These are phyloP conservation scores for Deilephila porcellus DNA, from an alignment of 2,888 invertebrate genomes.

Conservation along the genomic window DNA sequence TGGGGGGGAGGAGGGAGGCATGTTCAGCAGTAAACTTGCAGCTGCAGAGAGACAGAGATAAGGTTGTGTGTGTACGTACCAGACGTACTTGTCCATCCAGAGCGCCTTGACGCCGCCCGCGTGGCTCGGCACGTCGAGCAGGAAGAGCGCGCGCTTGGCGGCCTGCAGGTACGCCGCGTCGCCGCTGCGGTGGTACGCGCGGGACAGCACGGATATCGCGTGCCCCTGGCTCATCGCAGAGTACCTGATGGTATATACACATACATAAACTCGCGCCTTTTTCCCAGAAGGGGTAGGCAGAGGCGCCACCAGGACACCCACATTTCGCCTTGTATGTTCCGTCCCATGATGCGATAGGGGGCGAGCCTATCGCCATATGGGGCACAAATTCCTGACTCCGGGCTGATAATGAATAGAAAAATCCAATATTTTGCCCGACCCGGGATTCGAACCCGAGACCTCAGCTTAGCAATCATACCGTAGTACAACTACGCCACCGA, in stretches of 20 bases:
- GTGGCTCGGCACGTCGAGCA: constrained; percentile 89
- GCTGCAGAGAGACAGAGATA: background rate
- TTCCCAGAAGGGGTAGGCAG: no score
- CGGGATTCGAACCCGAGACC: no score
- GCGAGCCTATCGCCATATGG: no score
- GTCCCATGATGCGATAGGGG: no score
- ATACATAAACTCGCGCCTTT: no score
- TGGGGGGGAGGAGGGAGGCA: no score
- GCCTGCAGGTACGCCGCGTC: constrained; percentile 91
- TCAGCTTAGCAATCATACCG: no score
- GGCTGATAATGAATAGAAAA: no score
- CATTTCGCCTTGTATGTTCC: background rate
- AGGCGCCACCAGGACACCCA: background rate
- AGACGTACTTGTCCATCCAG: constrained; percentile 93
- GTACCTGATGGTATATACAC: constrained; percentile 83
- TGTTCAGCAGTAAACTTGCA: no score
- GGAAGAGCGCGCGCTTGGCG: constrained; percentile 91
- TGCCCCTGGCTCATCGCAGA: constrained; percentile 99
- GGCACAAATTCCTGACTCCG: no score
- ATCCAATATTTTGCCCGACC: no score
- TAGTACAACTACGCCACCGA: no score
- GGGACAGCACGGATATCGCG: constrained; percentile 95
- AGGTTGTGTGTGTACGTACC: constrained; percentile 85
- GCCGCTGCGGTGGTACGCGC: constrained; percentile 94
- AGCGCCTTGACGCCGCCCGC: constrained; percentile 93